Evolutionary conservation across 2,113 vertebrate genomes (phyloP).

Genomic region (Chauna torquata): DNA sequence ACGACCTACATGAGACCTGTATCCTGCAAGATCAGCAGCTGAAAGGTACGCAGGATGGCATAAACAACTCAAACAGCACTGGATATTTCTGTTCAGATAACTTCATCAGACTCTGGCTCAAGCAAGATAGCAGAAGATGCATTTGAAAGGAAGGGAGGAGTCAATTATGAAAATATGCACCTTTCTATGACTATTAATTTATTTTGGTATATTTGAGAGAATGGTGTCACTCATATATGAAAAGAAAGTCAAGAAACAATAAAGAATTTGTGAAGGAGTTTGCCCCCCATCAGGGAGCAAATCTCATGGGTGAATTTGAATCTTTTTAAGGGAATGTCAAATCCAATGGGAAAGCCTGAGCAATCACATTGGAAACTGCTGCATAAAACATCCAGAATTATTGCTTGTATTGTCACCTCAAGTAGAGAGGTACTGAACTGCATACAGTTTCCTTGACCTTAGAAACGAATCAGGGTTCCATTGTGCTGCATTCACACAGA

Average conservation of each 20-base stretch:
- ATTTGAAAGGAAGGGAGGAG: not conserved
- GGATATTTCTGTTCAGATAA: not conserved
- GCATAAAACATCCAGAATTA: not conserved
- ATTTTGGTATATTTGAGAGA: not conserved
- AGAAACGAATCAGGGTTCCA: not conserved
- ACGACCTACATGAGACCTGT: not conserved
- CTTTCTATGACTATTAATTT: not conserved
- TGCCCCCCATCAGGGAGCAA: fast-evolving
- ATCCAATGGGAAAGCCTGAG: not conserved
- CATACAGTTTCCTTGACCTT: not conserved
- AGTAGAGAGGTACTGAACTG: not conserved
- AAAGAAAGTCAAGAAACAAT: not conserved
- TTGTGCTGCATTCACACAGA: not conserved
- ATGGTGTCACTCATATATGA: not conserved
- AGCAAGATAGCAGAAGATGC: not conserved
- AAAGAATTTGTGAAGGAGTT: not conserved
- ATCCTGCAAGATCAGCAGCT: not conserved
- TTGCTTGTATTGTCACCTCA: not conserved
- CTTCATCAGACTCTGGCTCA: not conserved
- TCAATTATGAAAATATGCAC: not conserved
- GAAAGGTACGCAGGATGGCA: not conserved
- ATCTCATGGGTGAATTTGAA: not conserved
- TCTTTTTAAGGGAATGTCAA: not conserved
- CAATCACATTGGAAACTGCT: not conserved
- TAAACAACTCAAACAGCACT: not conserved